Evolutionary conservation across 2,888 invertebrate genomes (phyloP), one percentile per base, ranked within the genome.

Genomic region (Athalia circularis): DNA sequence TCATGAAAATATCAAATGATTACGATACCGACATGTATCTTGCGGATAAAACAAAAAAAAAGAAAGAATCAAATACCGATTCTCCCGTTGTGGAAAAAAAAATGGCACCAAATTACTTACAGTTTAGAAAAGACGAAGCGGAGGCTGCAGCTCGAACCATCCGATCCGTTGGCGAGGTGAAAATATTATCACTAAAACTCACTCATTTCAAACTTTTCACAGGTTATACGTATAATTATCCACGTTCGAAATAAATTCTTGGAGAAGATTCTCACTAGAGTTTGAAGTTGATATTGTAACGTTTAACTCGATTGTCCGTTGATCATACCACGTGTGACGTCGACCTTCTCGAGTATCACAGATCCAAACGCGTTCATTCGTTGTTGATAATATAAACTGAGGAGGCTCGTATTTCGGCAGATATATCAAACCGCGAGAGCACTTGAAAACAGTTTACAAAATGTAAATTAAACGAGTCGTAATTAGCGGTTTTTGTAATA

Each of bases 201-300:
- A 65, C 65, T 6, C 47, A 65, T 48, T 48, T 11, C 11, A 65
- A 72, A 77, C 77, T 54, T 65, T 77, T 57, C 65, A 77, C 65
- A 62, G 6, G 13, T 29, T 29, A 54, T 47, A 4, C 11, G n/a
- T 3, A 8, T 43, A 52, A 3, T 43, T 43, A 7, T 47, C 2
- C 9, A 43, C 11, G 7, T 54, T 54, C n/a, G 6, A n/a, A 45
- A 13, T 3, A 13, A 15, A 15, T 11, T 62, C 4, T 13, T 15
- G 5, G 29, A 59, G n/a, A 1, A 13, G 11, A 72, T 57, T 72
- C 47, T 45, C 57, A 72, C 72, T 43, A 68, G 68, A 54, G 68
- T 68, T 67, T 15, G 52, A 29, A 54, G 8, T 29, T 29, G 29
- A 52, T 29, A 68, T n/a, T 43, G 50, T 52, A 29, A 52, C 54